Evolutionary conservation across 30 jellyfish, hydroid and myxozoan species (phyloP).

Genomic region (Aurelia aurita complex sp. Pacific): DNA sequence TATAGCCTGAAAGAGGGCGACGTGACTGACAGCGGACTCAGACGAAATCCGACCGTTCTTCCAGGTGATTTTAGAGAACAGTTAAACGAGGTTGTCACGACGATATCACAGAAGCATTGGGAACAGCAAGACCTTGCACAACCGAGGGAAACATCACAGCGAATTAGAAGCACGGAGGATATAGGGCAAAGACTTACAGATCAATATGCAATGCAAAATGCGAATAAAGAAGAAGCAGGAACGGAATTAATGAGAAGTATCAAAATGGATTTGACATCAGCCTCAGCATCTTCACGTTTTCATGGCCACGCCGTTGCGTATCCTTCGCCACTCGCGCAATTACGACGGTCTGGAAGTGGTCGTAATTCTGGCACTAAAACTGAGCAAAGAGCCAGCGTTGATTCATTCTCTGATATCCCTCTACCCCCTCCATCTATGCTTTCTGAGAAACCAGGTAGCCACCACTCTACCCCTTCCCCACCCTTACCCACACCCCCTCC

Average conservation of each 20-base stretch:
- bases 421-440: constrained; percentile 88
- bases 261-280: constrained; percentile 46
- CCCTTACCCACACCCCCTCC: constrained; percentile 78
- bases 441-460: constrained; percentile 38
- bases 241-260: constrained; percentile 51
- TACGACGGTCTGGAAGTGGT: constrained; percentile 29
- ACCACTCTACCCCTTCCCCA: constrained; percentile 72
- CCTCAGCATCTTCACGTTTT: constrained; percentile 7
- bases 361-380: constrained; percentile 2
- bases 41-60: neutral
- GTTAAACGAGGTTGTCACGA: constrained; percentile 30
- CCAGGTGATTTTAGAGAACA: constrained; percentile 55
- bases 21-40: neutral
- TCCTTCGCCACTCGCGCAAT: constrained; percentile 53
- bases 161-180: neutral
- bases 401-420: constrained; percentile 86
- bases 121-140: constrained; percentile 22
- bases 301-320: neutral
- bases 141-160: neutral
- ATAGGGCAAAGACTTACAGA: neutral
- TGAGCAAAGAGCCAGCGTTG: constrained; percentile 48
- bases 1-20: constrained; percentile 41
- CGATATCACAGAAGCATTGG: constrained; percentile 27
- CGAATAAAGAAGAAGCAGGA: constrained; percentile 8
- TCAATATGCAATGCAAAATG: neutral